Evolutionary conservation across 2,888 invertebrate species (phyloP), one percentile per base, ranked within the genome.

Genomic region (Callosobruchus maculatus): DNA sequence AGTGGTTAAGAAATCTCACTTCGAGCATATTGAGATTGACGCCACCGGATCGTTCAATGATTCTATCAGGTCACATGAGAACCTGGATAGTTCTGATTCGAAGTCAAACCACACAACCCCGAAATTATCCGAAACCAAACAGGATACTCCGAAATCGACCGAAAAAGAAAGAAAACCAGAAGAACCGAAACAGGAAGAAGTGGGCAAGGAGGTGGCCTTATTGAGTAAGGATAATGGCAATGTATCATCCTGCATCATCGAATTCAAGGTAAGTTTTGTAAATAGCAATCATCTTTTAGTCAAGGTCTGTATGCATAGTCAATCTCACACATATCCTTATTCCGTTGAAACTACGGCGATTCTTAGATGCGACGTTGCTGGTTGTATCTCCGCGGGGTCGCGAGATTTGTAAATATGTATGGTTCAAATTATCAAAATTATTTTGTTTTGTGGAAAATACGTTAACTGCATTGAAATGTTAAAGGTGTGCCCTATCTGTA

Each of bases 161-260:
- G 79, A 78, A 26, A 74, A 71, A 76, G 78, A 77, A n/a, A 77
- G 67, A 71, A 77, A 78, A 73, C 73, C 79, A 21, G 75, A 73
- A 71, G 73, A 72, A n/a, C 26, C 71, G 7, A 78, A 75, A 70
- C 75, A 72, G 7, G 77, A 79, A 68, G 78, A 80, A 84, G 68
- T 78, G 76, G 76, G 82, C 79, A 21, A 80, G 49, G 77, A 77
- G 21, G 72, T 76, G 13, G 67, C 76, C n/a, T 77, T 77, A 7
- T 68, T 76, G 31, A 88, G 89, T 0, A 92, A 92, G 83, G 90
- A 92, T 74, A 92, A 91, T 77, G 94, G 93, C 31, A 94, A 94
- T 82, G 93, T 93, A 0, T 94, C 96, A 0, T 96, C 96, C 0
- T 96, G 96, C 82, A 92, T 95, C 0, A 94, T 97, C 73, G 95